These are phyloP conservation scores for Cheilosia variabilis DNA, from an alignment of 2,888 invertebrate species.

Conservation along the genomic window DNA sequence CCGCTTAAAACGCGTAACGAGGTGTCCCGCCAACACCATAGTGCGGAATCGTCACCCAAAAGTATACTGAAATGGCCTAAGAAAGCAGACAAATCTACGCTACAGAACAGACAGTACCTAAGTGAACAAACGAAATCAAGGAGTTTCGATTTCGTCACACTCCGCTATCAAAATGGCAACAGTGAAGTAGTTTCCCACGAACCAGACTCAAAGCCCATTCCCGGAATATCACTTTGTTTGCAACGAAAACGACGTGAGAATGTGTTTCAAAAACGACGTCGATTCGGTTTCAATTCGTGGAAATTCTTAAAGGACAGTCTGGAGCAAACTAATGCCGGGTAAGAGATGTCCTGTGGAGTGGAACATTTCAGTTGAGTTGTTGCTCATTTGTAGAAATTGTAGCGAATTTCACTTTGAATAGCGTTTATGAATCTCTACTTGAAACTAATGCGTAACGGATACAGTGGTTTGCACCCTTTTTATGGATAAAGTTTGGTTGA, in stretches of 20 bases:
- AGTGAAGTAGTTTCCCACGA: constrained; percentile 48
- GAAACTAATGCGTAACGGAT: too few relatives aligned
- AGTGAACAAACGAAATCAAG: constrained; percentile 58
- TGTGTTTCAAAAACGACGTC: constrained; percentile 56
- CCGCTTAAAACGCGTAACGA: constrained; percentile 46
- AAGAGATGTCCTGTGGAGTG: constrained; percentile 4
- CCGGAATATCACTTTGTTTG: constrained; percentile 41
- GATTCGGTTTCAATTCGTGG: constrained; percentile 53
- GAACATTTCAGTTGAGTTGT: not conserved
- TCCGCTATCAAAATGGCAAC: constrained; percentile 76
- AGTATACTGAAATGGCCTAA: constrained; percentile 57
- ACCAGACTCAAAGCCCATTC: constrained; percentile 4
- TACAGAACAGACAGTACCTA: constrained; percentile 39
- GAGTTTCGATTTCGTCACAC: constrained; percentile 67
- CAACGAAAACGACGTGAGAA: constrained; percentile 47
- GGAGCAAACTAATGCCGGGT: constrained; percentile 33
- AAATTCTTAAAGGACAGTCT: constrained; percentile 34
- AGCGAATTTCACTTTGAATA: too few relatives aligned
- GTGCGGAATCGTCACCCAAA: constrained; percentile 54
- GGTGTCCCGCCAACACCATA: constrained; percentile 29
- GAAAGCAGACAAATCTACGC: constrained; percentile 51
- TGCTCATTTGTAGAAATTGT: not conserved
- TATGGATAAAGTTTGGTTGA: too few relatives aligned
- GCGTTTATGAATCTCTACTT: too few relatives aligned
- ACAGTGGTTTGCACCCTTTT: too few relatives aligned